A percentile compares a stretch with the other conserved stretches of the same genome.
Evolutionary conservation across 2,797 vertebrate genomes (phyloP).

Genomic region (Saxicola maurus): DNA sequence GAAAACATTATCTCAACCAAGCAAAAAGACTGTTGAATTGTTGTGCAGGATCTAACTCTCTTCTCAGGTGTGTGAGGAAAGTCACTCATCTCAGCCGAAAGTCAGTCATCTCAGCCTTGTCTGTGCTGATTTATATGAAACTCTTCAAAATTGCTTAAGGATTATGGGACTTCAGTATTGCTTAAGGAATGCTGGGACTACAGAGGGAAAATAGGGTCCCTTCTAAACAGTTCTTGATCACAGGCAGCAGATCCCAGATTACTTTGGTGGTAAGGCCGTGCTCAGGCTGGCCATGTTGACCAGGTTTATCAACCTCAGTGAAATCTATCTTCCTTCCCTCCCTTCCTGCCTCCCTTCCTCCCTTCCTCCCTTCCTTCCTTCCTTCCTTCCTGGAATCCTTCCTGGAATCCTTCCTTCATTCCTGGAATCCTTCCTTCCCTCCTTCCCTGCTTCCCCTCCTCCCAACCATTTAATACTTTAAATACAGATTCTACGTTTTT

Average conservation of each 20-base stretch:
- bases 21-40: background rate
- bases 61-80: background rate
- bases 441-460: background rate
- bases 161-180: background rate
- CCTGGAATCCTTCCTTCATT: background rate
- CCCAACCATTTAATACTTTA: background rate
- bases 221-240: background rate
- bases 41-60: background rate
- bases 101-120: background rate
- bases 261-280: background rate
- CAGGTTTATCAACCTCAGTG: background rate
- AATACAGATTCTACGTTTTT: background rate
- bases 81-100: background rate
- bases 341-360: background rate
- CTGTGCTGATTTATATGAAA: background rate
- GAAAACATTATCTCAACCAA: background rate
- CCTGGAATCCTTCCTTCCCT: background rate
- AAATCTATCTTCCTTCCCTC: background rate
- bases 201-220: rapidly evolving
- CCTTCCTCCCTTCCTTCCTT: background rate
- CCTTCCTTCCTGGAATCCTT: background rate
- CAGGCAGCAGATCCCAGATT: background rate
- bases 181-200: background rate
- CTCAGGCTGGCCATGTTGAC: background rate
- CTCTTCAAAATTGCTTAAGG: background rate